These are phyloP conservation scores for Phyllotis vaccarum DNA, from an alignment of 2,797 vertebrate species.

Conservation along the genomic window DNA sequence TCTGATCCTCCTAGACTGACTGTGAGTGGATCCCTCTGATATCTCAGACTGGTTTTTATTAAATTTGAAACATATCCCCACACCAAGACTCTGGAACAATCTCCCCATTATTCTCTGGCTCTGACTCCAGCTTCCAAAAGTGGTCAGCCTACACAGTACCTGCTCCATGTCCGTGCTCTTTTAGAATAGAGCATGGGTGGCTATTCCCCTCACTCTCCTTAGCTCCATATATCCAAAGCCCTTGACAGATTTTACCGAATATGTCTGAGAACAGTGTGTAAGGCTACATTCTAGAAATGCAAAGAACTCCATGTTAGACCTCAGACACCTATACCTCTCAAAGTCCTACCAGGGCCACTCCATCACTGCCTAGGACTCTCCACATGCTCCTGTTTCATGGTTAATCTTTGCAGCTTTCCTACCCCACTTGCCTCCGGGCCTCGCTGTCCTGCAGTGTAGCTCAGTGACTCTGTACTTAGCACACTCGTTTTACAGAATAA, in stretches of 20 bases:
- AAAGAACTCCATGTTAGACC: neutral
- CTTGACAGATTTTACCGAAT: neutral
- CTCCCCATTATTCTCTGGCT: neutral
- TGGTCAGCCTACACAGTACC: neutral
- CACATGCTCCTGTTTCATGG: neutral
- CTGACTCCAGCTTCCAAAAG: neutral
- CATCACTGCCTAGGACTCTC: neutral
- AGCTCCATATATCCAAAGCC: neutral
- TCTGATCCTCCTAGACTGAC: too few relatives aligned
- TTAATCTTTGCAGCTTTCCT: neutral
- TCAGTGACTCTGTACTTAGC: neutral
- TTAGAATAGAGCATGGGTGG: fast-evolving
- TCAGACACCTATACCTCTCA: neutral
- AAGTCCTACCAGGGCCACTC: neutral
- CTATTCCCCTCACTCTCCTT: neutral
- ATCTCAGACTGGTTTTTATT: too few relatives aligned
- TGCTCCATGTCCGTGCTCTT: neutral
- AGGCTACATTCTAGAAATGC: neutral
- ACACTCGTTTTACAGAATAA: neutral
- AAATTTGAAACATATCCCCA: too few relatives aligned
- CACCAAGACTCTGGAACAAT: neutral
- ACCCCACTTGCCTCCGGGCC: neutral
- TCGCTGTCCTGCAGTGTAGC: neutral
- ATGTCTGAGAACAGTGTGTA: neutral
- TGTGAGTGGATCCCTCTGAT: too few relatives aligned